Conservation (phyloP, 1,140 invertebrate species). For the Drosophila nasuta region DNA sequence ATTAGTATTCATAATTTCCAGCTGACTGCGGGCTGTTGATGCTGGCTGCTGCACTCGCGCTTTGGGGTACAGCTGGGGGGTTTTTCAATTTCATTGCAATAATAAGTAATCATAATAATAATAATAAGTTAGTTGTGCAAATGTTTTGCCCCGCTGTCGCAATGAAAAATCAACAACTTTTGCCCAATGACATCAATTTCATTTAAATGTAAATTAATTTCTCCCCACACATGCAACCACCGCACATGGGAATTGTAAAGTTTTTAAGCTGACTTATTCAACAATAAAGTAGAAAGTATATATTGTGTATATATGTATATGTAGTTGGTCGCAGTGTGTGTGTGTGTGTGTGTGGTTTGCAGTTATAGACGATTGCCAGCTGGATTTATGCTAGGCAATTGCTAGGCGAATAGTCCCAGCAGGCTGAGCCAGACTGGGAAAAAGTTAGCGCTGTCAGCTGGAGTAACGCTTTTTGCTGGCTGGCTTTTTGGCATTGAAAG, state of each 20-base stretch:
- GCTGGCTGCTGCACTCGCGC: neutral
- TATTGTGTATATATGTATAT: constrained; percentile 3
- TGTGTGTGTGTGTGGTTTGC: constrained; percentile 16
- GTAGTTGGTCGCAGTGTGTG: constrained; percentile 2
- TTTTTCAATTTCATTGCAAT: constrained; percentile 41
- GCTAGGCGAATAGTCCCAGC: neutral
- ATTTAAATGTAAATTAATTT: constrained; percentile 70
- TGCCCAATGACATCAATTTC: constrained; percentile 47
- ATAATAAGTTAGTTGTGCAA: constrained; percentile 35
- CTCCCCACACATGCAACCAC: constrained; percentile 20
- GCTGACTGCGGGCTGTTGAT: constrained; percentile 7
- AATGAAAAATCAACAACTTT: constrained; percentile 40
- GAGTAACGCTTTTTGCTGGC: constrained; percentile 28
- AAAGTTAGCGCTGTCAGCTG: constrained; percentile 39
- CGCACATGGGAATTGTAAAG: constrained; percentile 23
- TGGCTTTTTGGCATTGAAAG: constrained; percentile 57
- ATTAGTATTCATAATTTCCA: constrained; percentile 4
- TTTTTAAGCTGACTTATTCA: constrained; percentile 61
- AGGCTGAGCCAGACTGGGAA: neutral
- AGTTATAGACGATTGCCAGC: constrained; percentile 57
- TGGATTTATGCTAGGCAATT: constrained; percentile 39
- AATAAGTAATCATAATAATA: constrained; percentile 24
- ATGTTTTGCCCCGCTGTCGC: constrained; percentile 26
- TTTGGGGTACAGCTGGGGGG: neutral
- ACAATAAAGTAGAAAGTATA: constrained; percentile 16